Conservation (phyloP, 2,113 vertebrate genomes). For the Amia ocellicauda region DNA sequence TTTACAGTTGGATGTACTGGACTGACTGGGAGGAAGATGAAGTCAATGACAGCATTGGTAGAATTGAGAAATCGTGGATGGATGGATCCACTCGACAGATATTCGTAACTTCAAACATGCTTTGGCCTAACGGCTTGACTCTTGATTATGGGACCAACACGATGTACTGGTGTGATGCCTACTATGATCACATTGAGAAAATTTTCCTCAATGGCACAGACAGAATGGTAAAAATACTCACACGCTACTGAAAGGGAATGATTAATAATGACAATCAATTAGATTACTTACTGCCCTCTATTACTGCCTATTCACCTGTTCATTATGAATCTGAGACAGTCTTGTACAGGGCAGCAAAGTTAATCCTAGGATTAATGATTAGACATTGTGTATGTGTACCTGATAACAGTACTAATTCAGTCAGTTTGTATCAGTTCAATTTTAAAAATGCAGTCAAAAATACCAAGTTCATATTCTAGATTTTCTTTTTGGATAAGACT, state of each 20-base stretch:
- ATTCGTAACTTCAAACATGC: constrained; percentile 96
- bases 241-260: too few relatives aligned
- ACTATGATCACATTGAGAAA: constrained; percentile 96
- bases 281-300: too few relatives aligned
- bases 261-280: too few relatives aligned
- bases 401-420: neutral
- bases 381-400: too few relatives aligned
- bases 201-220: constrained; percentile 91
- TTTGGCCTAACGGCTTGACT: constrained; percentile 96
- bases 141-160: constrained; percentile 78
- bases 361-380: too few relatives aligned
- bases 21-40: constrained; percentile 99
- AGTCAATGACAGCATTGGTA: constrained; percentile 91
- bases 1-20: constrained; percentile 97
- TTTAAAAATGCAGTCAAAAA: neutral
- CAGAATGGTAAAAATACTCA: constrained; percentile 76
- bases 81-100: constrained; percentile 84
- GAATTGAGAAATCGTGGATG: constrained; percentile 98
- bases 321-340: too few relatives aligned
- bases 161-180: constrained; percentile 98
- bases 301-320: too few relatives aligned
- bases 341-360: too few relatives aligned
- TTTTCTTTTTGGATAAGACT: too few relatives aligned
- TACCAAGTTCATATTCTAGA: neutral
- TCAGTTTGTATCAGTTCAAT: neutral